Conservation (phyloP, 2,888 invertebrate species). For the Bombyx huttoni region DNA sequence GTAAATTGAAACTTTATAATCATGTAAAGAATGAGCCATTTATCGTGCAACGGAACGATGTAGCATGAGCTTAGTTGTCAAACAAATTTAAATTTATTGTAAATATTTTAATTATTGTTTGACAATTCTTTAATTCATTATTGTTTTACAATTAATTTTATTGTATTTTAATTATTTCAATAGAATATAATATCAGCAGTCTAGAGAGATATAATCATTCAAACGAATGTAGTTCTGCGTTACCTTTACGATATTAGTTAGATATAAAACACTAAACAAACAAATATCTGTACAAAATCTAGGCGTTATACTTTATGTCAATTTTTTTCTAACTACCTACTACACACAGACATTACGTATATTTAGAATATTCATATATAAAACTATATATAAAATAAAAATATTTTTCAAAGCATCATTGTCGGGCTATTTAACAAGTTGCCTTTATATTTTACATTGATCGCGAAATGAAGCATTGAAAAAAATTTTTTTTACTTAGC, state of each 20-base stretch:
- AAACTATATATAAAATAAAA: constrained; percentile 5
- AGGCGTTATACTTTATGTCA: constrained; percentile 2
- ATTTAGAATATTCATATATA: background rate
- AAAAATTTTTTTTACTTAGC: background rate
- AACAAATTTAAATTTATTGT: too few species aligned
- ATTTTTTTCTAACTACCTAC: constrained; percentile 4
- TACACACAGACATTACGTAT: constrained; percentile 7
- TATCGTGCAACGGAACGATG: too few species aligned
- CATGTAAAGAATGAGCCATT: background rate
- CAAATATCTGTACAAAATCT: background rate
- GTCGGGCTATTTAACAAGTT: constrained; percentile 17
- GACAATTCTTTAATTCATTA: too few species aligned
- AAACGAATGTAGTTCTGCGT: constrained; percentile 6
- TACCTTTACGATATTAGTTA: constrained; percentile 2
- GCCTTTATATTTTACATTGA: constrained; percentile 9
- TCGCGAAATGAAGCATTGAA: background rate
- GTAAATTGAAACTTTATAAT: background rate
- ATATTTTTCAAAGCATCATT: constrained; percentile 24
- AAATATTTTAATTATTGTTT: too few species aligned
- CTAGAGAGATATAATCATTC: background rate
- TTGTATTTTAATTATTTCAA: too few species aligned
- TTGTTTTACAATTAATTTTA: too few species aligned
- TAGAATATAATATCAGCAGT: too few species aligned
- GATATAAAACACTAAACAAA: background rate
- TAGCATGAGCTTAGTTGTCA: too few species aligned